Base-by-base conservation (phyloP, 2,888 invertebrate species). In the Rotaria magnacalcarata region DNA sequence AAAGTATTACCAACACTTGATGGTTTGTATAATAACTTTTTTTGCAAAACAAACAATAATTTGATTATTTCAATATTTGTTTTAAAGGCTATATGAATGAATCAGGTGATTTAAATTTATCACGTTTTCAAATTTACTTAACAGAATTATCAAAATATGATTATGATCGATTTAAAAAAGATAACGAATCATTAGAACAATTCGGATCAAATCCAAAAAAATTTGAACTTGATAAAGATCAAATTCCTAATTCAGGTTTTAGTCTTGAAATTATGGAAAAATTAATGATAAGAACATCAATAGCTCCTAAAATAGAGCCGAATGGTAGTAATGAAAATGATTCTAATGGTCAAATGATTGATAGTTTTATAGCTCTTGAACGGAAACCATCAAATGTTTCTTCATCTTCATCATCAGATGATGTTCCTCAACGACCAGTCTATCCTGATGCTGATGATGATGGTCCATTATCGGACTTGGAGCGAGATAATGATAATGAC, bases 71-170 rank as follows among this genome's bases (percentile, higher is more conserved):
- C 2, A 19, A 34, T 41, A 16, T n/a, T 41, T 41, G 41, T 14
- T 8, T 54, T 86, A 34, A 34, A 95, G 96, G 96, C 6, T 97
- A 97, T 90, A 94, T 98, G 88, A 97, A 98, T 91, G 96, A 97
- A 91, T 92, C 93, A 8, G 98, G 98, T 7, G 93, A 93, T 84
- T 91, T 98, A 86, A 95, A 96, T 90, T 92, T 98, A 87, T 91
- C 91, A 74, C 93, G 97, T 87, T 95, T 98, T 91, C 95, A 97
- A 90, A 93, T 93, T 88, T 97, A 95, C 90, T 86, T 92, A 50
- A 87, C 88, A 60, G 90, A 89, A 75, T 88, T 92, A 67, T 88
- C 89, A 47, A 88, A 90, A 80, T 80, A 47, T n/a, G 80, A 80
- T 80, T 80, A 47, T 47, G 47, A 43, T 7, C 47, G 47, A 21